Base-by-base conservation (phyloP, 2,888 invertebrate genomes). In the Platycnemis pennipes region DNA sequence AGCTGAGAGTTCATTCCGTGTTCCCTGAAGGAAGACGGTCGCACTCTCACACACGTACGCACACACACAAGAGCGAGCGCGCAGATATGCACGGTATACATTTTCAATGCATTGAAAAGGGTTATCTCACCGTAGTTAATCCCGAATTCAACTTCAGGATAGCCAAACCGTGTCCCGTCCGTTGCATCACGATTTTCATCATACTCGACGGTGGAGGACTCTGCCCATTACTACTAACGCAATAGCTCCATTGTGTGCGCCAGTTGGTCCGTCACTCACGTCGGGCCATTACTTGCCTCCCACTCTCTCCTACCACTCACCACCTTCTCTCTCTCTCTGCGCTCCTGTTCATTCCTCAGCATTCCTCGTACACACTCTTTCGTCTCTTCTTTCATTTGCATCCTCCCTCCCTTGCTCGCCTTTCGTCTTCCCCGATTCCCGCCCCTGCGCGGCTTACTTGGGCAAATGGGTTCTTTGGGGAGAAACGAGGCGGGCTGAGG, bases 251-350 rank as follows among this genome's bases (percentile, higher is more conserved):
- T 91, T 91, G 91, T 91, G 63, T 44, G 2, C 44, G 91, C 44
- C 91, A 91, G 91, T 91, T 69, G 91, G 91, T 91, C 91, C 91
- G 63, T 91, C 91, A 56, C 91, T 56, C 69, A 63, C 63, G 91
- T 56, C 31, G 56, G 91, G 22, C 91, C 91, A 91, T 91, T 91
- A 91, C 91, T 69, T 44, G 63, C 63, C 7, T 45, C 69, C 13
- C n/a, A 37, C 63, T n/a, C 16, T 53, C 53, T 3, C 49, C 53
- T 22, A 22, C 49, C 13, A 13, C 88, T 53, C 88, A 16, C 56
- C 56, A 5, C 26, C 56, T 37, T 85, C 42, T 37, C 85, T 85
- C 85, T 44, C 37, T 85, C 85, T n/a, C 85, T 85, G 2, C 37
- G 0, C 44, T 26, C 44, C 56, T n/a, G 16, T 56, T 89, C 56